phyloP scores from a whole-genome alignment of 2,113 vertebrate species.

The Diglossa brunneiventris region DNA sequence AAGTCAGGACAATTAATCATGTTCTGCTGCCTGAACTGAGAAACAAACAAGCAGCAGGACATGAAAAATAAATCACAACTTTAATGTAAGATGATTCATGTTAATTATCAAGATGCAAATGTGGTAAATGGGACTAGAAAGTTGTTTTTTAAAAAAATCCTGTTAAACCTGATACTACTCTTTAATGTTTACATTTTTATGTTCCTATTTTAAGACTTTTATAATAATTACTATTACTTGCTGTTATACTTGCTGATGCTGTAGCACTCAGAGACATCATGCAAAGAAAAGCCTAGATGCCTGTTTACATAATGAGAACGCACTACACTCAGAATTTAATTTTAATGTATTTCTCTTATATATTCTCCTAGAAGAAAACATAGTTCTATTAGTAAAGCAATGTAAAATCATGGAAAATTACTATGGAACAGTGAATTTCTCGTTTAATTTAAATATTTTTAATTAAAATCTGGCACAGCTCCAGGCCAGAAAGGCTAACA shows the following conservation, averaged over 20 bases:
- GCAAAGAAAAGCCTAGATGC: not conserved
- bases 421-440: not conserved
- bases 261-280: not conserved
- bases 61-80: slow-evolving; percentile 1
- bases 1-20: not conserved
- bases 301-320: not conserved
- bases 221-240: not conserved
- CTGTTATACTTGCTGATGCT: not conserved
- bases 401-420: not conserved
- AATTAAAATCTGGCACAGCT: not conserved
- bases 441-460: not conserved
- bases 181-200: not conserved
- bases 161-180: not conserved
- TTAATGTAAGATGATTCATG: not conserved
- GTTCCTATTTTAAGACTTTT: not conserved
- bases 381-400: not conserved
- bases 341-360: not conserved
- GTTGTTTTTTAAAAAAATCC: not conserved
- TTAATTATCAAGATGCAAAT: not conserved
- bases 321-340: not conserved
- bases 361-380: not conserved
- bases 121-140: not conserved
- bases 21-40: not conserved
- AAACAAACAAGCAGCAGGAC: not conserved
- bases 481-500: not conserved